These are phyloP conservation scores for Leptobrachium leishanense DNA, from an alignment of 2,113 vertebrate species.

Conservation along the genomic window DNA sequence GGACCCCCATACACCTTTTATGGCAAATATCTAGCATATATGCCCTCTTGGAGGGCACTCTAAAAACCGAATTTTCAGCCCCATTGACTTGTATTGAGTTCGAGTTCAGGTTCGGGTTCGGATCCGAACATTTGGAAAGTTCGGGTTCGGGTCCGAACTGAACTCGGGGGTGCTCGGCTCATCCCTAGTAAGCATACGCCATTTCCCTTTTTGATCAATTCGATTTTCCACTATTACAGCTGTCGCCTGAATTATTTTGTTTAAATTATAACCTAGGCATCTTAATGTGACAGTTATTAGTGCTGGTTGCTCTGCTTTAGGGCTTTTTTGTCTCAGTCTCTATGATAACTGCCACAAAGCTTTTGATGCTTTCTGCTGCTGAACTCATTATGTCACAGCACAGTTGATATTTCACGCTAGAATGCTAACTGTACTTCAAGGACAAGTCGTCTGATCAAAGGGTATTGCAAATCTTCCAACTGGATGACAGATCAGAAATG, in stretches of 20 bases:
- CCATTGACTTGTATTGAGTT: too few relatives aligned
- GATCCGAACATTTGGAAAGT: too few relatives aligned
- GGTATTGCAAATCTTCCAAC: conserved; percentile 58
- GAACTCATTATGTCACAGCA: conserved; percentile 58
- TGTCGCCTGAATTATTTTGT: conserved; percentile 48
- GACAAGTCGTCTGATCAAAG: conserved; percentile 61
- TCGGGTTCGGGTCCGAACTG: too few relatives aligned
- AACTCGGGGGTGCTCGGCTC: too few relatives aligned
- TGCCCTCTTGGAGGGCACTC: too few relatives aligned
- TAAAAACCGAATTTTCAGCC: too few relatives aligned
- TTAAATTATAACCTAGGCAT: conserved; percentile 33
- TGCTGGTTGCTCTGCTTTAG: conserved; percentile 23
- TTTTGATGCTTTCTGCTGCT: conserved; percentile 52
- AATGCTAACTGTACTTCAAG: conserved; percentile 62
- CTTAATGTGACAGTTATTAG: conserved; percentile 29
- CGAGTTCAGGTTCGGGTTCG: too few relatives aligned
- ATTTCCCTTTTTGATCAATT: conserved; percentile 44
- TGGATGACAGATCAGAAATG: conserved; percentile 57
- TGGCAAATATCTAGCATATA: too few relatives aligned
- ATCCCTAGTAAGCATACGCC: conserved; percentile 33
- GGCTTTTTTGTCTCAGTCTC: conserved; percentile 39
- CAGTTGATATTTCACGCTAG: conserved; percentile 54
- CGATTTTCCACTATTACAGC: conserved; percentile 42
- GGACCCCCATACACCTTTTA: too few relatives aligned
- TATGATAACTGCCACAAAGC: conserved; percentile 25